Evolutionary conservation across 2,113 vertebrate species (phyloP).

Genomic region (Tonatia bakeri): DNA sequence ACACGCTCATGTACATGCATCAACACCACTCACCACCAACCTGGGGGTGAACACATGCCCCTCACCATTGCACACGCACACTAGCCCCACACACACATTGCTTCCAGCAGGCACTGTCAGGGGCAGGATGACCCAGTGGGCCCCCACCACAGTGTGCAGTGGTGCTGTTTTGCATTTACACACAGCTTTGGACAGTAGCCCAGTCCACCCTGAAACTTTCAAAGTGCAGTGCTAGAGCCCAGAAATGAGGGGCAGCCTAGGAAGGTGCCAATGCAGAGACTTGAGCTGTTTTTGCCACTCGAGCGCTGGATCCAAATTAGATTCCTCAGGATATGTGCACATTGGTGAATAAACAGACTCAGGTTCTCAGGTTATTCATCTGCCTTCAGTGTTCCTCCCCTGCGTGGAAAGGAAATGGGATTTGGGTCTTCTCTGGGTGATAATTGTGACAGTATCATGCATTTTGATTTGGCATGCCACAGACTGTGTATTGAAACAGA

Average conservation of each 20-base stretch:
- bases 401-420: not conserved
- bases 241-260: not conserved
- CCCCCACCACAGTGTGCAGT: fast-evolving
- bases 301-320: not conserved
- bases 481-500: not conserved
- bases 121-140: fast-evolving
- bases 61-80: fast-evolving
- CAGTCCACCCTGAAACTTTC: not conserved
- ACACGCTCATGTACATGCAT: fast-evolving
- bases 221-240: not conserved
- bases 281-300: not conserved
- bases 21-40: fast-evolving
- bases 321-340: not conserved
- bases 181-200: not conserved
- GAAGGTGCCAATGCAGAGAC: not conserved
- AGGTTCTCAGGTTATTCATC: not conserved
- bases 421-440: not conserved
- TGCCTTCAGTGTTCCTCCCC: not conserved
- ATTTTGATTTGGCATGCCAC: not conserved
- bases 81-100: fast-evolving
- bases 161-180: fast-evolving
- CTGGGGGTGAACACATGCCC: fast-evolving
- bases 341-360: not conserved
- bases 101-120: fast-evolving
- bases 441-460: not conserved